A percentile compares a stretch with the other conserved stretches of the same genome.
phyloP scores from a whole-genome alignment of 2,113 vertebrate species.

The Lepus timidus region DNA sequence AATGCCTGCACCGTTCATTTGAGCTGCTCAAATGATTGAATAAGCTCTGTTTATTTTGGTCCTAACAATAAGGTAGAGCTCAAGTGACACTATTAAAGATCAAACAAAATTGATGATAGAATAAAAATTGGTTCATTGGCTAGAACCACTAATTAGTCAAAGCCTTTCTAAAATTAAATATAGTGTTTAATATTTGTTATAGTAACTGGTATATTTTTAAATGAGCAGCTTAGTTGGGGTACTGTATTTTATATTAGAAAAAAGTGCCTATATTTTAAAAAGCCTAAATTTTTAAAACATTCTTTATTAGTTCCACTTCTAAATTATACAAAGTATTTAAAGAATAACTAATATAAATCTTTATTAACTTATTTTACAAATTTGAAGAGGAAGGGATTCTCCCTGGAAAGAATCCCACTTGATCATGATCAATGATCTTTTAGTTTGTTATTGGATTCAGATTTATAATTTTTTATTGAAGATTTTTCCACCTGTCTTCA shows the following conservation, averaged over 20 bases:
- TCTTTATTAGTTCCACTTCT: too few species aligned
- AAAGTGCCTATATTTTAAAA: too few species aligned
- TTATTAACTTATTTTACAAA: too few species aligned
- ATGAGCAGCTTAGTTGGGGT: not conserved
- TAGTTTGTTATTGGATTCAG: too few species aligned
- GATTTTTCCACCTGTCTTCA: too few species aligned
- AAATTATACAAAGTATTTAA: too few species aligned
- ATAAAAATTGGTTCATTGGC: slow-evolving; percentile 75
- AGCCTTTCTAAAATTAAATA: slow-evolving; percentile 70
- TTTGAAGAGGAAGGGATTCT: too few species aligned
- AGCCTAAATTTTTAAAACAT: too few species aligned
- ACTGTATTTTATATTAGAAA: not conserved
- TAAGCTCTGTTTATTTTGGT: slow-evolving; percentile 73
- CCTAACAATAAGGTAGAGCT: slow-evolving; percentile 62
- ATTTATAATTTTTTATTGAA: too few species aligned
- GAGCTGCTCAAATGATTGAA: slow-evolving; percentile 57
- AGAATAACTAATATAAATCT: too few species aligned
- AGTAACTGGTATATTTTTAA: slow-evolving; percentile 73
- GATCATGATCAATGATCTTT: too few species aligned
- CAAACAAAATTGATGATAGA: slow-evolving; percentile 71
- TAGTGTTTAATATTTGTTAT: slow-evolving; percentile 69
- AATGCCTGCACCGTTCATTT: slow-evolving; percentile 68
- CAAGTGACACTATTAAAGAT: slow-evolving; percentile 65
- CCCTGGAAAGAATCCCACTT: too few species aligned
- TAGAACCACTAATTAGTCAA: slow-evolving; percentile 66